These are phyloP conservation scores for Yponomeuta malinellus DNA, from an alignment of 2,888 invertebrate genomes.

Conservation along the genomic window DNA sequence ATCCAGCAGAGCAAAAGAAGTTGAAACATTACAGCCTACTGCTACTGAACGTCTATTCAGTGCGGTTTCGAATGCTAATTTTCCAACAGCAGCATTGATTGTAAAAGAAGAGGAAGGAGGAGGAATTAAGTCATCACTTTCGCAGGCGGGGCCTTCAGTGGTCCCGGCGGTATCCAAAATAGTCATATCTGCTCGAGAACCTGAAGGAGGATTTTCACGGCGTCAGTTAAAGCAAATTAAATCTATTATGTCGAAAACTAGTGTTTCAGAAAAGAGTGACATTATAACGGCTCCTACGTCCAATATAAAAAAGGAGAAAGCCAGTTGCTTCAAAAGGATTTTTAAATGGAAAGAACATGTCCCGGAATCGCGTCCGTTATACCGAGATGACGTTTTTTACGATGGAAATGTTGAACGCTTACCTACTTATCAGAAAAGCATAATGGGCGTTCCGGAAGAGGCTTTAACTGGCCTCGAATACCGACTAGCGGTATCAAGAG, in stretches of 20 bases:
- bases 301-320: constrained; percentile 25
- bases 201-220: constrained; percentile 45
- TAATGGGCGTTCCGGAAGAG: constrained; percentile 32
- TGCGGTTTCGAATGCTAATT: constrained; percentile 44
- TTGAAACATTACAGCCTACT: constrained; percentile 28
- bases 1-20: not conserved
- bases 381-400: constrained; percentile 65
- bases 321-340: constrained; percentile 32
- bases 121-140: constrained; percentile 21
- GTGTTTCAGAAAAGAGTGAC: constrained; percentile 32
- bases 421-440: constrained; percentile 57
- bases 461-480: constrained; percentile 60
- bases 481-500: constrained; percentile 62
- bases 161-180: constrained; percentile 36
- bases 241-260: constrained; percentile 48
- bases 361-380: constrained; percentile 56
- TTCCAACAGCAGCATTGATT: constrained; percentile 52
- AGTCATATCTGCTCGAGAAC: constrained; percentile 44
- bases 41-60: constrained; percentile 40
- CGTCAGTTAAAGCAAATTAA: constrained; percentile 54
- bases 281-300: not conserved
- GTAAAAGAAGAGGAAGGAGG: constrained; percentile 34
- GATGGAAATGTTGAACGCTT: constrained; percentile 50
- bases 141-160: constrained; percentile 43
- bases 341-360: constrained; percentile 58